Conservation (phyloP, 1,140 invertebrate genomes). For the Tetramorium parvispinum region DNA sequence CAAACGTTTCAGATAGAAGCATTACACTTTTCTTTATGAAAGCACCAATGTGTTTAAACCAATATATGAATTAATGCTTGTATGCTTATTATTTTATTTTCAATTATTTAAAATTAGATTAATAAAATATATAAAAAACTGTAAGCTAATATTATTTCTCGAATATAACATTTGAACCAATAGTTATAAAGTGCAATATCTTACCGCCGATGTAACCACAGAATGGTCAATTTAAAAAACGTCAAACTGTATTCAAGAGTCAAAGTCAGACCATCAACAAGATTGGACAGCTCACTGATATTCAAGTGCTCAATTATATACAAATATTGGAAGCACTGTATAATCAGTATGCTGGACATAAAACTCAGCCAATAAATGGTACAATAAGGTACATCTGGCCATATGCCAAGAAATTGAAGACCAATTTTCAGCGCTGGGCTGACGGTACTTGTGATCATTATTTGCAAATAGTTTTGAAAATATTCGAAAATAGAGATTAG, state of each 20-base stretch:
- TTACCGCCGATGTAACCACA: conserved; percentile 40
- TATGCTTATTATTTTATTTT: too few species aligned
- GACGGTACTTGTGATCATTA: background rate
- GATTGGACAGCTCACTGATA: background rate
- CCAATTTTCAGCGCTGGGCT: conserved; percentile 15
- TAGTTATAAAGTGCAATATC: background rate
- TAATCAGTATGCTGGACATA: background rate
- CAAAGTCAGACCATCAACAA: conserved; percentile 4
- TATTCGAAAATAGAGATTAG: background rate
- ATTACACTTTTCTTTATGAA: too few species aligned
- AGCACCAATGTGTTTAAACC: too few species aligned
- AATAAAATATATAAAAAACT: too few species aligned
- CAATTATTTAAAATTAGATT: too few species aligned
- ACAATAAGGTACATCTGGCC: background rate
- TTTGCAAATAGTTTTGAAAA: background rate
- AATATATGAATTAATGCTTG: too few species aligned
- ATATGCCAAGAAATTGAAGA: background rate
- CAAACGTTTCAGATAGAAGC: background rate
- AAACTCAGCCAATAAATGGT: background rate
- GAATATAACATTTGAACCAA: too few species aligned
- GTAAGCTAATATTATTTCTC: too few species aligned
- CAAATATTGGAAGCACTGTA: conserved; percentile 41
- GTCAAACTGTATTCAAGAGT: background rate
- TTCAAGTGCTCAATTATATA: conserved; percentile 15
- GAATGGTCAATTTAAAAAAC: background rate